A percentile compares a stretch with the other conserved stretches of the same genome.
Conservation (phyloP, 2,113 vertebrate species). For the Tragelaphus strepsiceros region DNA sequence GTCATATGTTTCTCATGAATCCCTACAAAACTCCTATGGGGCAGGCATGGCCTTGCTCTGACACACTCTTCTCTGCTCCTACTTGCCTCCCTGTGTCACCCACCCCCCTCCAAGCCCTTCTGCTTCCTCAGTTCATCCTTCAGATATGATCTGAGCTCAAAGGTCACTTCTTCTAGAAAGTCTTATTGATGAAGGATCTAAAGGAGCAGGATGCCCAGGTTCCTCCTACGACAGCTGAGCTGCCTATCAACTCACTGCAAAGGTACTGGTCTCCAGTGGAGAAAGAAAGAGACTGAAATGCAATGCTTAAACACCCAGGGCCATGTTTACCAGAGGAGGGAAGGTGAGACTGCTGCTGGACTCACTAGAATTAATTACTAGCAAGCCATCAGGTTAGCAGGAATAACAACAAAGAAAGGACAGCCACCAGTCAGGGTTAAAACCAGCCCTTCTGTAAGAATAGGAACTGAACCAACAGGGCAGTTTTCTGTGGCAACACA, state of each 20-base stretch:
- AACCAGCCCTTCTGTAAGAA: neutral
- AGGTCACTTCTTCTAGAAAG: neutral
- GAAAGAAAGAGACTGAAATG: neutral
- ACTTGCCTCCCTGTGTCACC: neutral
- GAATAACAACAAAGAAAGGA: neutral
- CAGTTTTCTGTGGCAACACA: neutral
- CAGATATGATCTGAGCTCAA: neutral
- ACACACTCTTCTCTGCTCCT: neutral
- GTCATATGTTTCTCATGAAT: neutral
- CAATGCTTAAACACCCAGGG: neutral
- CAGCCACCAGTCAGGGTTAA: neutral
- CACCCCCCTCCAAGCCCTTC: neutral
- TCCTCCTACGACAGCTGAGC: neutral
- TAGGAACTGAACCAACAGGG: neutral
- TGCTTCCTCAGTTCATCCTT: neutral
- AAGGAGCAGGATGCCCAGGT: neutral
- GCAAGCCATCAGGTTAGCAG: neutral
- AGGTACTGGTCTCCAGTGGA: neutral
- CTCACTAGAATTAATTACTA: slow-evolving; percentile 17
- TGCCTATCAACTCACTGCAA: neutral
- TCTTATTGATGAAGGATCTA: neutral
- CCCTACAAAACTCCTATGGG: no score
- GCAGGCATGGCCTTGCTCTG: neutral
- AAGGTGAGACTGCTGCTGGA: neutral
- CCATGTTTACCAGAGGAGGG: neutral